phyloP scores from a whole-genome alignment of 2,113 vertebrate species.

The Clarias magur region DNA sequence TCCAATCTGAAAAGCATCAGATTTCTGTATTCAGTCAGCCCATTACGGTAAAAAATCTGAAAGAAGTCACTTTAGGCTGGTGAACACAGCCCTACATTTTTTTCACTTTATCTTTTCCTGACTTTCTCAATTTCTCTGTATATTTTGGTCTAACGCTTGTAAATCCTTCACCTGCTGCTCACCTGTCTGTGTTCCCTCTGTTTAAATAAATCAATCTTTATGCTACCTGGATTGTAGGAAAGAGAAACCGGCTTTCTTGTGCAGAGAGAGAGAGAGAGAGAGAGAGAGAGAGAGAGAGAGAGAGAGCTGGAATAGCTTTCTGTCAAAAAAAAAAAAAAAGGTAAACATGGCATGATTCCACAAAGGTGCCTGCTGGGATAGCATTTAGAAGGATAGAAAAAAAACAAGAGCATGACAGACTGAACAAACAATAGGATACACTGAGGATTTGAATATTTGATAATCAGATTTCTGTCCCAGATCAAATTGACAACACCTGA shows the following conservation, averaged over 20 bases:
- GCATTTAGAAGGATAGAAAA: not conserved
- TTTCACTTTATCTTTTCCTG: constrained; percentile 8
- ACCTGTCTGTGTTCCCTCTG: constrained; percentile 6
- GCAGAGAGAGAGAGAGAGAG: not conserved
- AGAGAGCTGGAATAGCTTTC: constrained; percentile 57
- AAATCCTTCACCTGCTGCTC: constrained; percentile 6
- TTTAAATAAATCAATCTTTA: constrained; percentile 28
- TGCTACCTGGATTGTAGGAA: constrained; percentile 32
- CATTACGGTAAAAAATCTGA: no score
- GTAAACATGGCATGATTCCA: constrained; percentile 57
- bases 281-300: not conserved
- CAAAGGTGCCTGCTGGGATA: constrained; percentile 40
- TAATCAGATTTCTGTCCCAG: constrained; percentile 68
- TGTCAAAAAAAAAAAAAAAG: constrained; percentile 20
- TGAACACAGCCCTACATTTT: not conserved
- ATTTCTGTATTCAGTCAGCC: no score
- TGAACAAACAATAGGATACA: constrained; percentile 47
- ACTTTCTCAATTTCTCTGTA: not conserved
- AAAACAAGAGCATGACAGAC: constrained; percentile 20
- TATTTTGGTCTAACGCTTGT: not conserved
- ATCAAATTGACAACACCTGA: constrained; percentile 63
- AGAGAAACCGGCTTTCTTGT: constrained; percentile 35
- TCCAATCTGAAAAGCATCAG: no score
- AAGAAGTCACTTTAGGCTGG: no score
- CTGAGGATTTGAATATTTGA: constrained; percentile 64